phyloP scores from a whole-genome alignment of 2,888 invertebrate species.

The Nemotelus pantherinus region DNA sequence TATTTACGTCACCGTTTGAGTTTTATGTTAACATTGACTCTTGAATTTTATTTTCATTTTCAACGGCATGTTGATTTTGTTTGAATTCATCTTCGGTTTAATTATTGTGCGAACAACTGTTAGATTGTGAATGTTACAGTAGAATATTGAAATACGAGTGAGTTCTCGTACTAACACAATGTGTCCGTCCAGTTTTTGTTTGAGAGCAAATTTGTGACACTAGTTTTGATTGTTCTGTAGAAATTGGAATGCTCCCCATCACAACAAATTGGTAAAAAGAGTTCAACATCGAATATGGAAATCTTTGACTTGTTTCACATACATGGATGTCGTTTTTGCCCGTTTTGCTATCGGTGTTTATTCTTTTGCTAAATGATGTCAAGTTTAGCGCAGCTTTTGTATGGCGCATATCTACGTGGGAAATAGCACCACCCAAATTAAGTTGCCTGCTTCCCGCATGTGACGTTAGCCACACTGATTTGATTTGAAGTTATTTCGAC shows the following conservation, averaged over 20 bases:
- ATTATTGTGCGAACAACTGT: background rate
- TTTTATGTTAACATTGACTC: constrained; percentile 1
- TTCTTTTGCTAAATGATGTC: constrained; percentile 24
- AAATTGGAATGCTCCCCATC: constrained; percentile 16
- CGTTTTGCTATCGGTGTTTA: constrained; percentile 24
- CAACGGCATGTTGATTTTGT: background rate
- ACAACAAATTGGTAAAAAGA: background rate
- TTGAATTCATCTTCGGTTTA: background rate
- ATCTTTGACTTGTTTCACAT: constrained; percentile 20
- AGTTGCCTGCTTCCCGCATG: constrained; percentile 32
- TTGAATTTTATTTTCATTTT: background rate
- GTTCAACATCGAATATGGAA: constrained; percentile 16
- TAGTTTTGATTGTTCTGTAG: constrained; percentile 10
- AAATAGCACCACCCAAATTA: constrained; percentile 32
- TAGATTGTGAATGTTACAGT: constrained; percentile 29
- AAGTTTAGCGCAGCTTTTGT: constrained; percentile 37
- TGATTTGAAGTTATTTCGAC: background rate
- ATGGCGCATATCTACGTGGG: constrained; percentile 27
- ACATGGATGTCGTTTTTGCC: constrained; percentile 31
- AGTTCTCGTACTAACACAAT: constrained; percentile 17
- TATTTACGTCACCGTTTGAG: background rate
- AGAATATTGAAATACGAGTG: constrained; percentile 11
- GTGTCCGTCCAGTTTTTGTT: constrained; percentile 21
- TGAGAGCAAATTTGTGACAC: constrained; percentile 10
- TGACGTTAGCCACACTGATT: background rate